Percentiles rank a stretch among this genome's conserved stretches.
These are phyloP conservation scores for Onychomys leucogaster DNA, from an alignment of 2,797 vertebrate species.

Conservation along the genomic window DNA sequence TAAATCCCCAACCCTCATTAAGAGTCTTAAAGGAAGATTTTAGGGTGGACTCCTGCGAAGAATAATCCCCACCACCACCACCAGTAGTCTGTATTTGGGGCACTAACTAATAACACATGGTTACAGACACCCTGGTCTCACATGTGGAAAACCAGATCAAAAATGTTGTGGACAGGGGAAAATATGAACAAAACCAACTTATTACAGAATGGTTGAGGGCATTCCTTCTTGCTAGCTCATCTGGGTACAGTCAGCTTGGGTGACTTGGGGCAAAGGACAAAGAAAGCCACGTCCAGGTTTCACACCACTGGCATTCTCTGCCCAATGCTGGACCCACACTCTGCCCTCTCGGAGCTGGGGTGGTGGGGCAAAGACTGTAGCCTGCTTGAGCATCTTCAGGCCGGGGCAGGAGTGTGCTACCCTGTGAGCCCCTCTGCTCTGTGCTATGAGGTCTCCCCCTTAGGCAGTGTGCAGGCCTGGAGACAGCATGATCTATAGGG, in stretches of 20 bases:
- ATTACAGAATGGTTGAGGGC: not conserved
- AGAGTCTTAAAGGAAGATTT: not conserved
- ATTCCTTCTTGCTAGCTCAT: not conserved
- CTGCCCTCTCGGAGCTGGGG: not conserved
- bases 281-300: not conserved
- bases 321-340: not conserved
- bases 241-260: not conserved
- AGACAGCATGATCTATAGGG: not conserved
- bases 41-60: not conserved
- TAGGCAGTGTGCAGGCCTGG: not conserved
- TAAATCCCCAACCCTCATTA: no score
- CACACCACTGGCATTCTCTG: not conserved
- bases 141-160: not conserved
- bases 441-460: not conserved
- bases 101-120: not conserved
- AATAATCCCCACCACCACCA: not conserved
- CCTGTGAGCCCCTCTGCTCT: not conserved
- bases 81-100: not conserved
- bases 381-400: not conserved
- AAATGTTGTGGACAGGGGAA: not conserved
- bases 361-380: accelerated
- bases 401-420: not conserved
- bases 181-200: not conserved
- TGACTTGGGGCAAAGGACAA: not conserved
- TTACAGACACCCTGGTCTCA: not conserved